Evolutionary conservation across 2,888 invertebrate genomes (phyloP), one percentile per base, ranked within the genome.

Genomic region (Anoncus sp.): DNA sequence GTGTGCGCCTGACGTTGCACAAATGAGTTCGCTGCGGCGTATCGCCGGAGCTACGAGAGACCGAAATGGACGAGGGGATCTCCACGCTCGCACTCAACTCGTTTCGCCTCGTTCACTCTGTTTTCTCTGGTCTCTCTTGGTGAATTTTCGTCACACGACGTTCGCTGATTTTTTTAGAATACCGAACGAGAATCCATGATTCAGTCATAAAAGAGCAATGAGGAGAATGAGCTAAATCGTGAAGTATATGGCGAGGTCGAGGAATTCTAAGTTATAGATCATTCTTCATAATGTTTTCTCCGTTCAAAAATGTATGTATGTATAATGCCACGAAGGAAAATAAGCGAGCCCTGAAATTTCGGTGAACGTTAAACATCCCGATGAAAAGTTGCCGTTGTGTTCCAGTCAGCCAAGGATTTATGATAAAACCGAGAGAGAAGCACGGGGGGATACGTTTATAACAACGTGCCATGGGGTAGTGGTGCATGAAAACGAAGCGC

Each of bases 21-120:
- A 83, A 86, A 85, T 85, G 85, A 87, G 84, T 82, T 81, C 84
- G 85, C 82, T 75, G 75, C 82, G 79, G 77, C 84, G 82, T 85
- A 82, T 83, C 85, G 78, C 73, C 77, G 81, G 53, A 70, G 66
- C 71, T 75, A 55, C 65, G 59, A 60, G 66, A 71, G 65, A 78
- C 78, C 66, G 63, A 81, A 82, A 84, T 79, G 77, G 75, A 73
- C 75, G 74, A 79, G 79, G 76, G 73, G 67, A 63, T 63, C 72
- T 67, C 45, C 35, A 40, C 77, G 67, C 62, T 67, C 74, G 40
- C 47, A 67, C 55, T 57, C 49, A 38, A 72, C 45, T 55, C 47
- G 81, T 70, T 79, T 18, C 51, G 69, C 69, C 63, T 57, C 79
- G 78, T 80, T 67, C 80, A 55, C 60, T 71, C 49, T 77, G 40